These are phyloP conservation scores for Colletes latitarsis DNA, from an alignment of 1,140 invertebrate genomes.

Conservation along the genomic window DNA sequence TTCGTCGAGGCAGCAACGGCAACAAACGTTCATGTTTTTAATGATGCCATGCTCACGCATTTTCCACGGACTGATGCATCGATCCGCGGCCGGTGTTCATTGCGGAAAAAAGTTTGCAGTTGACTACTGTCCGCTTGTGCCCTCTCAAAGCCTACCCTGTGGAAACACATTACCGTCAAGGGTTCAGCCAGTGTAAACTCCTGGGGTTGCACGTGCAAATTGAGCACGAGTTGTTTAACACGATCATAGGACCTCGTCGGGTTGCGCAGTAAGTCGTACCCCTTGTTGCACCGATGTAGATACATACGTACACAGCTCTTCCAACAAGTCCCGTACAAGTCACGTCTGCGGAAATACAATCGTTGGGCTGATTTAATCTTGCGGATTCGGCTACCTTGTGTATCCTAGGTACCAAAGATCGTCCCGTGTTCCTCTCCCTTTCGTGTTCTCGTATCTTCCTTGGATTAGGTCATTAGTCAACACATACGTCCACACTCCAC, in stretches of 20 bases:
- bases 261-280: conserved; percentile 41
- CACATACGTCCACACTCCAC: neutral
- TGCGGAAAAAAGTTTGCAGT: conserved; percentile 49
- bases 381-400: conserved; percentile 51
- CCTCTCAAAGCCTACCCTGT: conserved; percentile 51
- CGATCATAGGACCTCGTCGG: conserved; percentile 60
- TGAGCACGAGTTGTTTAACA: conserved; percentile 69
- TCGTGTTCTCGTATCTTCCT: neutral
- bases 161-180: conserved; percentile 65
- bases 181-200: conserved; percentile 67
- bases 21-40: neutral
- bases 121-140: conserved; percentile 46
- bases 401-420: conserved; percentile 58
- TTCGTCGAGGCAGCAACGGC: neutral
- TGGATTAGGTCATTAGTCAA: conserved; percentile 18
- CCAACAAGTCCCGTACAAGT: conserved; percentile 62
- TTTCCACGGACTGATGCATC: conserved; percentile 6
- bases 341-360: conserved; percentile 73
- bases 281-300: conserved; percentile 43
- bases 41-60: neutral
- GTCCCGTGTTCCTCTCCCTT: conserved; percentile 17
- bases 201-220: conserved; percentile 66
- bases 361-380: conserved; percentile 66
- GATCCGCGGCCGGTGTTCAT: conserved; percentile 15
- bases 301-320: conserved; percentile 20